These are phyloP conservation scores for Torymus tubicola DNA, from an alignment of 2,888 invertebrate genomes.

Conservation along the genomic window DNA sequence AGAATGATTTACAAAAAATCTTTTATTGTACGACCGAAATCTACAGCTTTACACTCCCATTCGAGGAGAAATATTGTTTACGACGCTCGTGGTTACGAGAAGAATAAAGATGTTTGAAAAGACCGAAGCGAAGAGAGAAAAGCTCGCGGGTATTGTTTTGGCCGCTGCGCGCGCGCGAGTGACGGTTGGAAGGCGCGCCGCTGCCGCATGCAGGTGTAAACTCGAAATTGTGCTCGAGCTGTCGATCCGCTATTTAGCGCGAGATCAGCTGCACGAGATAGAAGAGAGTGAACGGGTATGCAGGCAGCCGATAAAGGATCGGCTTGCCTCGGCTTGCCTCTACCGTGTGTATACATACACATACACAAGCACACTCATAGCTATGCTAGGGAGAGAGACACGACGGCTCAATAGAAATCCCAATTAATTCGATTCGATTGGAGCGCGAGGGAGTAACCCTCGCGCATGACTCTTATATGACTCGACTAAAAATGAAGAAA, in stretches of 20 bases:
- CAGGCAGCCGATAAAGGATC: slow-evolving; percentile 31
- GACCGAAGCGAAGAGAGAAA: slow-evolving; percentile 18
- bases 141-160: slow-evolving; percentile 46
- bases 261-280: slow-evolving; percentile 43
- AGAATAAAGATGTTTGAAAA: slow-evolving; percentile 45
- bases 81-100: neutral
- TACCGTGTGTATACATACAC: slow-evolving; percentile 1
- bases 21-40: too few relatives aligned
- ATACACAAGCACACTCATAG: too few relatives aligned
- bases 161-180: neutral
- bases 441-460: neutral
- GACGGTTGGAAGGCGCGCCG: neutral
- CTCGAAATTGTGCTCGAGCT: slow-evolving; percentile 25
- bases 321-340: slow-evolving; percentile 6
- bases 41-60: too few relatives aligned
- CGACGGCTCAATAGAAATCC: slow-evolving; percentile 55
- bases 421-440: slow-evolving; percentile 57
- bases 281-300: neutral
- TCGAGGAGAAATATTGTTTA: neutral
- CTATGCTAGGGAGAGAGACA: neutral
- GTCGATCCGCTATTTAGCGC: slow-evolving; percentile 44
- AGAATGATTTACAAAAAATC: too few relatives aligned
- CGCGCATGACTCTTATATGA: slow-evolving; percentile 39
- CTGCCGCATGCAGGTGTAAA: slow-evolving; percentile 30
- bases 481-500: slow-evolving; percentile 40